Base-by-base conservation (phyloP, 1,140 invertebrate genomes). In the Himalopsyche phryganea region DNA sequence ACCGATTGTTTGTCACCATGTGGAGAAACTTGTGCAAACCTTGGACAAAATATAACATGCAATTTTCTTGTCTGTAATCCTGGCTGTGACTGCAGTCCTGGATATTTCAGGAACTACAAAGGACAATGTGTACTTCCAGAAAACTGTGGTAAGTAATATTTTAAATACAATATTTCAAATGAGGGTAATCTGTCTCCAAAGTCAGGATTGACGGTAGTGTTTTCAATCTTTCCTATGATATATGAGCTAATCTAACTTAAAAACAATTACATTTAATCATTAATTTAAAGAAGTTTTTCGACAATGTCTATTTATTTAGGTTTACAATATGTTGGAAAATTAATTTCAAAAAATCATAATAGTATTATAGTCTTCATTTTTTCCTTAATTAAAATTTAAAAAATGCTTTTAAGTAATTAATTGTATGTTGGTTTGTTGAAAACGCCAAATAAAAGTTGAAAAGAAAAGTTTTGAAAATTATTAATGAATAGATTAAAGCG, bases 41-140 rank as follows among this genome's bases (percentile, higher is more conserved):
- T 56, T 2, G 51, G 56, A 18, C 18, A 51, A 20, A 20, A 63
- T 14, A 41, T 49, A 0, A 46, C 36, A 9, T 63, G 61, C 41
- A 63, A 63, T 49, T 55, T 56, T 40, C 46, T 63, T 2, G 51
- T 63, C 1, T 63, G 61, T 33, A 63, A 58, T 10, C 57, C 64
- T 18, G 68, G 68, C 9, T 73, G 71, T 36, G 61, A 67, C n/a
- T 73, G 71, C 41, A 44, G 50, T 9, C 20, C 62, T 6, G 67
- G 65, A 6, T 67, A 67, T 48, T 41, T 69, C n/a, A 65, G 68
- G 47, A 62, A 67, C 44, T 35, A 32, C 9, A 46, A 63, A 18
- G 65, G 65, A 3, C 41, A 59, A 0, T 71, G 68, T 44, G 65
- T 71, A 11, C 50, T 47, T 0, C 50, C 53, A 23, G 50, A 49